Evolutionary conservation across 2,888 invertebrate species (phyloP), one percentile per base, ranked within the genome.

Genomic region (Agrochola lota): DNA sequence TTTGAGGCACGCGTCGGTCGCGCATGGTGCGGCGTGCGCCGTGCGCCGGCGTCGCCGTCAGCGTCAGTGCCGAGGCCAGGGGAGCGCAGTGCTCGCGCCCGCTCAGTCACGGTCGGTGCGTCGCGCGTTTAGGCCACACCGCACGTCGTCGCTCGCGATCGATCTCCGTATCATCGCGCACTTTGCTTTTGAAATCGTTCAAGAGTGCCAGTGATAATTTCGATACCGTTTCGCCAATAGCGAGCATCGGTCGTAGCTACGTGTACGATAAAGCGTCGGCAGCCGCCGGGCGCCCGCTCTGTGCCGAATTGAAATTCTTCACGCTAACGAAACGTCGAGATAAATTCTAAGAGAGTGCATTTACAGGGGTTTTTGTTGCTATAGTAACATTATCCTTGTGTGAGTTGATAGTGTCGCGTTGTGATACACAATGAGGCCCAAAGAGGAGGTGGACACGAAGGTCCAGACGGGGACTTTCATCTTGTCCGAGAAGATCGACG

Each of bases 401-500:
- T 91, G 90, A 92, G 90, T 89, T 82, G 74, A 78, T 84, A 81
- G 88, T 89, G 88, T 52, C 77, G 81, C 78, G 79, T 70, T 55
- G 89, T 90, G 91, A 82, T 85, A 78, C 81, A 91, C 89, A 79
- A 96, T 96, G 96, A 94, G 96, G 90, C 96, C 96, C 79, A 96
- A 96, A 90, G 96, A 96, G 84, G 94, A 94, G 90, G 77, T 81
- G 85, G 96, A 95, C 88, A 84, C 93, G 83, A 96, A 95, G 87
- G 90, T 95, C 92, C 96, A 96, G 86, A 94, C 95, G 81, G 97
- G 97, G 90, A 96, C 97, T 86, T 96, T 97, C 91, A 97, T 97
- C 79, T 92, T 97, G 88, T 96, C 97, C 87, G 97, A 97, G 91
- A 97, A 97, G 90, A 96, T 96, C 71, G 97, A 97, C 90, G 96